phyloP scores from a whole-genome alignment of 2,797 vertebrate species.

The Xyrichtys novacula region DNA sequence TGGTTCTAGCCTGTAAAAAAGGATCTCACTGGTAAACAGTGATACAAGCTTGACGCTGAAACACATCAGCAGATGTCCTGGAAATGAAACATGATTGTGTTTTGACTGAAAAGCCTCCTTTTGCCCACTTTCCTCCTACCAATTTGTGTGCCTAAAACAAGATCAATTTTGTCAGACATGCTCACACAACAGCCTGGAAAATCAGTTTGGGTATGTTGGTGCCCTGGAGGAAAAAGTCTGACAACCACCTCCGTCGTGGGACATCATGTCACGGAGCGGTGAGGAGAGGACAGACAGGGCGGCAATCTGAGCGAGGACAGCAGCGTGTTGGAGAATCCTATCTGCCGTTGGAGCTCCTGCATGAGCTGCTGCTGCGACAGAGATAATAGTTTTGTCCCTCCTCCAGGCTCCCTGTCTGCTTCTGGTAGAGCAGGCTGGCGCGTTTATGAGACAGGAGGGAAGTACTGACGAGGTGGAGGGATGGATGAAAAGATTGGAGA shows the following conservation, averaged over 20 bases:
- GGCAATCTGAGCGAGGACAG: slow-evolving; percentile 54
- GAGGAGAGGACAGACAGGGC: slow-evolving; percentile 27
- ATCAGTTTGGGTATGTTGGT: slow-evolving; percentile 29
- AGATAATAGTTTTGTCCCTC: slow-evolving; percentile 81
- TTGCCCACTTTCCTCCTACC: slow-evolving; percentile 7
- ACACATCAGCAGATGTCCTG: background rate
- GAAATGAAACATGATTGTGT: background rate
- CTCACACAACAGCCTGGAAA: slow-evolving; percentile 29
- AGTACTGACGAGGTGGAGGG: slow-evolving; percentile 32
- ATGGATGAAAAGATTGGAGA: slow-evolving; percentile 65
- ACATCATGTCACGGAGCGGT: slow-evolving; percentile 18
- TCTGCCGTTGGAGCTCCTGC: slow-evolving; percentile 70
- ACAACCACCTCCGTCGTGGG: slow-evolving; percentile 18
- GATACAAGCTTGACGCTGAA: background rate
- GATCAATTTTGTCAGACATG: slow-evolving; percentile 21
- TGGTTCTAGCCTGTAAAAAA: background rate
- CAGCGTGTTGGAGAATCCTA: slow-evolving; percentile 66
- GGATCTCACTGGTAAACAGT: background rate
- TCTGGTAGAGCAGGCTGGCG: slow-evolving; percentile 61
- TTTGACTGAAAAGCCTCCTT: background rate
- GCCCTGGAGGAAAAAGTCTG: slow-evolving; percentile 24
- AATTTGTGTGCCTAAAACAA: slow-evolving; percentile 18
- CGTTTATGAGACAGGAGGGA: slow-evolving; percentile 67
- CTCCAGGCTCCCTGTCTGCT: slow-evolving; percentile 69
- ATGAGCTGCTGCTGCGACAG: slow-evolving; percentile 69